Base-by-base conservation (phyloP, 1,140 invertebrate genomes). In the Euwallacea similis region DNA sequence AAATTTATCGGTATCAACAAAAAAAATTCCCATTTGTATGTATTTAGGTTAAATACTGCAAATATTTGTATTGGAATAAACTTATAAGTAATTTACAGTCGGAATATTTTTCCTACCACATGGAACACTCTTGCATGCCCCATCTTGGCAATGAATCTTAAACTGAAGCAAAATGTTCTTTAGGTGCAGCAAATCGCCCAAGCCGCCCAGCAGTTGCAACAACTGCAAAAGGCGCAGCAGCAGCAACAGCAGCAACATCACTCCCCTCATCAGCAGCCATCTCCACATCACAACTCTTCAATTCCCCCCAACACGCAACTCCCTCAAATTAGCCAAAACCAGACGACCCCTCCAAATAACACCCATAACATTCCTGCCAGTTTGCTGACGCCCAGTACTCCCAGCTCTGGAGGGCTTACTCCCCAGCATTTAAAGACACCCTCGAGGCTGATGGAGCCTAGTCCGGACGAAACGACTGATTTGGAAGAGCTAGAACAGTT, bases 401-500 rank as follows among this genome's bases (percentile, higher is more conserved):
- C 87, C 44, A 85, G 83, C 81, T 79, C 87, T 62, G 75, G 83
- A 71, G 86, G 85, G 64, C 77, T 84, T 70, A 83, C 81, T 42
- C 81, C 81, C 10, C 84, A 83, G 71, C 84, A 84, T 81, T 82
- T 81, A 77, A 86, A 75, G 82, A 85, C 86, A 77, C 83, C 83
- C 2, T 85, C 85, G 43, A 83, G 82, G 69, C 81, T 85, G 63
- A 84, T 94, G 70, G 93, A 94, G 77, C 91, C 92, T 9, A 89
- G 90, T 11, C 88, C 90, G 0, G 95, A 98, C 78, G 95, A 97
- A 82, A 95, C 95, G 10, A 95, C 95, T 8, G 96, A 98, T 82
- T 87, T 98, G 41, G 95, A 97, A 82, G 96, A 98, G 80, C 85
- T 98, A 42, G 96, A 98, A 82, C 94, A 97, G 78, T 98, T 98